Evolutionary conservation across 92 coral and sea anemone species (phyloP).

Genomic region (Palythoa caribaeorum): DNA sequence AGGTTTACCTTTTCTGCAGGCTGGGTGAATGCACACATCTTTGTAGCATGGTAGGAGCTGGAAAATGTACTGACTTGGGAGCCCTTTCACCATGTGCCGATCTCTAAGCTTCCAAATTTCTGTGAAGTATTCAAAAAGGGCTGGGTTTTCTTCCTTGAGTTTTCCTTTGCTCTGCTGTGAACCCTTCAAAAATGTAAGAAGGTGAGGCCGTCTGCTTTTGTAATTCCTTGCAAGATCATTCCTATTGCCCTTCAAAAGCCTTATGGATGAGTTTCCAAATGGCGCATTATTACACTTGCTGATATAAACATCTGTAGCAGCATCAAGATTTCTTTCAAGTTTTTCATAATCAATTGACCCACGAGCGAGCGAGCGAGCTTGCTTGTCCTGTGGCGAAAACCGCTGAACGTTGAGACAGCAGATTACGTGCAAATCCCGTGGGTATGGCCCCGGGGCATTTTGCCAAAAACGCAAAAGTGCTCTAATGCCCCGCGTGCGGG

Average conservation of each 20-base stretch:
- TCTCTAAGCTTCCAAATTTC: constrained; percentile 15
- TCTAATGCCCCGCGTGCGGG: too few species aligned
- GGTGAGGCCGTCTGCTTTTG: background rate
- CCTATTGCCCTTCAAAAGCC: background rate
- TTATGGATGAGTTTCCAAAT: background rate
- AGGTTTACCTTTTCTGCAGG: background rate
- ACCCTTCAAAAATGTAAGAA: background rate
- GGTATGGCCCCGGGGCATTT: too few species aligned
- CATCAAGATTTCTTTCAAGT: constrained; percentile 39
- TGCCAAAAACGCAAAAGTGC: too few species aligned
- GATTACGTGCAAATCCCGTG: too few species aligned
- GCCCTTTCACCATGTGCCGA: constrained; percentile 12
- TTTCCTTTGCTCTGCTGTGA: background rate
- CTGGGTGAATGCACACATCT: constrained; percentile 1
- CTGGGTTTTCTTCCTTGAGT: constrained; percentile 5
- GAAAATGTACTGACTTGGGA: constrained; percentile 12
- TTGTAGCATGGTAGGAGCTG: constrained; percentile 22
- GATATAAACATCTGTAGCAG: constrained; percentile 31
- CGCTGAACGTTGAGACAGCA: too few species aligned
- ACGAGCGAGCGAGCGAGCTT: too few species aligned
- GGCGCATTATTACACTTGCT: constrained; percentile 1
- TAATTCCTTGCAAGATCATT: constrained; percentile 4
- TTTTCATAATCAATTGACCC: constrained; percentile 37
- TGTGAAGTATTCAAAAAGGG: constrained; percentile 4
- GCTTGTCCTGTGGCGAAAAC: too few species aligned